Base-by-base conservation (phyloP, 1,140 invertebrate genomes). In the Zophobas morio region DNA sequence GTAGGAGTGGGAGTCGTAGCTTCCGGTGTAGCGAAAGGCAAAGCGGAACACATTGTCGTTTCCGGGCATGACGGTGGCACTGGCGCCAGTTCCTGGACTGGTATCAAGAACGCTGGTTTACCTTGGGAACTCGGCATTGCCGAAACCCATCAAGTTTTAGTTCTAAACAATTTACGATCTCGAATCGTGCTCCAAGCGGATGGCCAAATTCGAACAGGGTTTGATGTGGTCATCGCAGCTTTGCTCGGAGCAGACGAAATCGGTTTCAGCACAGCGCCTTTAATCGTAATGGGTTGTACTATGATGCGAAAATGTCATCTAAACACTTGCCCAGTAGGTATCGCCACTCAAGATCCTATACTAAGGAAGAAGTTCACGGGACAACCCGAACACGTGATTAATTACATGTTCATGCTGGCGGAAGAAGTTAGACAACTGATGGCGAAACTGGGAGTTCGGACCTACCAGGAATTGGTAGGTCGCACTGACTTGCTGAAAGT, bases 231-330 rank as follows among this genome's bases (percentile, higher is more conserved):
- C 66, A 95, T 99, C 37, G 98, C 96, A 8, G 98, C 96, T 2
- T 85, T 99, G 54, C 88, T 99, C 1, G 98, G 98, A 53, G 98
- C 98, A 6, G 98, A 99, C 88, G 98, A 99, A 88, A 98, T 99
- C 88, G 98, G 98, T n/a, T 97, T 99, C 85, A 98, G 96, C 84
- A 99, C 98, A 6, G 98, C 98, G 2, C 98, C 98, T 0, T 88
- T 99, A 49, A 99, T 99, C 86, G 96, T 95, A 0, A 92, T 99
- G 87, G 94, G 98, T 5, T 99, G 98, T 85, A 99, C 98, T 3
- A 99, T 99, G 98, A 99, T 99, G 98, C 90, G 98, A 70, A 99
- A 99, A 87, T 99, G 98, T 86, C 98, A 99, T 87, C 89, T 99
- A 74, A 99, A 99, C 87, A 99, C 98, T 35, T 99, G 98, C 84